These are phyloP conservation scores for Machimus rusticus DNA, from an alignment of 2,888 invertebrate genomes.

Conservation along the genomic window DNA sequence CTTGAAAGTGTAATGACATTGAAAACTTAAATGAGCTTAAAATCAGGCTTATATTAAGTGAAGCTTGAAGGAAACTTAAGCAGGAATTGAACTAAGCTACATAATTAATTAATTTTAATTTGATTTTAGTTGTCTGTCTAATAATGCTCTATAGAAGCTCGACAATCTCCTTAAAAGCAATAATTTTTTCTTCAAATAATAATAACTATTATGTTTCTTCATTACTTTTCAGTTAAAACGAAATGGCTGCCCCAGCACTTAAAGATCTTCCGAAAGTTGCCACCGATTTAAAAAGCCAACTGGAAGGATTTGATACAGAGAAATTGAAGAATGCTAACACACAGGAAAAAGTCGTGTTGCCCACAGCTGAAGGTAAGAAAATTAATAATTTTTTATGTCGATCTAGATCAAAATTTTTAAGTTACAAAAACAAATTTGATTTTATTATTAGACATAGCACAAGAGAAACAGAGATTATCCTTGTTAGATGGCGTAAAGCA, in stretches of 20 bases:
- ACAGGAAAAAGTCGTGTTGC: constrained; percentile 89
- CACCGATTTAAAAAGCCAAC: constrained; percentile 85
- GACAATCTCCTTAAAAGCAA: too few species aligned
- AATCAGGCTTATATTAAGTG: too few species aligned
- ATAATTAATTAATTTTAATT: too few species aligned
- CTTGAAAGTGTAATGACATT: too few species aligned
- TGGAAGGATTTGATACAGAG: constrained; percentile 89
- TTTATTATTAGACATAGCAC: constrained; percentile 65
- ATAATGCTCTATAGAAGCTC: too few species aligned
- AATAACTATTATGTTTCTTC: background rate
- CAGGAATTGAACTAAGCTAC: too few species aligned
- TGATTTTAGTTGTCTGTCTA: too few species aligned
- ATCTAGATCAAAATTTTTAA: background rate
- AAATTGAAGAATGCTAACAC: constrained; percentile 89
- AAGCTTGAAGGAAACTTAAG: too few species aligned
- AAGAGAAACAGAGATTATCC: constrained; percentile 76
- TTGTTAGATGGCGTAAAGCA: constrained; percentile 72
- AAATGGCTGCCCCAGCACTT: constrained; percentile 72
- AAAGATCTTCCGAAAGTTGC: constrained; percentile 93
- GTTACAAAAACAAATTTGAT: background rate
- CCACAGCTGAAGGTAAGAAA: constrained; percentile 85
- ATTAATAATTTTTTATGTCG: background rate
- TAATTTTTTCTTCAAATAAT: background rate
- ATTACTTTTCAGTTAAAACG: constrained; percentile 44
- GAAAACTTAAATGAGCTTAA: too few species aligned